Evolutionary conservation across 2,113 vertebrate species (phyloP).

Genomic region (Tapirus terrestris): DNA sequence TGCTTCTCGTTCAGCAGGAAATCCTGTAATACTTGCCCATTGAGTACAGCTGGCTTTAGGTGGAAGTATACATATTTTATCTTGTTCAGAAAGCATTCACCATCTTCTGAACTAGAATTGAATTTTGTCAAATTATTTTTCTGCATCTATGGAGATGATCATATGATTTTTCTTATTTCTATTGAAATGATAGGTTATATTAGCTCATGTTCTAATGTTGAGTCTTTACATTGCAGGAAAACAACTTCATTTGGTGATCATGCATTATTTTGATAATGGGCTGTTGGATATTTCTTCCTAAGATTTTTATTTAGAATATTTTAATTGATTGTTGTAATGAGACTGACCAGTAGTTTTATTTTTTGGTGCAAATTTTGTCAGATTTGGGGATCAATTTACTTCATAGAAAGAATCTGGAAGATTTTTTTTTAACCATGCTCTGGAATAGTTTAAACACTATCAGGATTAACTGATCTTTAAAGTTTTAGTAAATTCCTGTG

Average conservation of each 20-base stretch:
- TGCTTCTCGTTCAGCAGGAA: neutral
- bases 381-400: neutral
- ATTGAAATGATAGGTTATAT: neutral
- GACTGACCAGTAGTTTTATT: neutral
- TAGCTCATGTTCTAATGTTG: neutral
- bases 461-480: constrained; percentile 5
- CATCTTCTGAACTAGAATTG: neutral
- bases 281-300: neutral
- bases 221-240: neutral
- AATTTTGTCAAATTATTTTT: constrained; percentile 25
- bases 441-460: neutral
- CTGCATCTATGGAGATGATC: neutral
- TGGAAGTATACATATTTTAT: neutral
- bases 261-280: neutral
- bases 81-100: neutral
- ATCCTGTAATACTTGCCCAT: neutral
- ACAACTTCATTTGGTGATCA: neutral
- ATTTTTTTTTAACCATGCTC: neutral
- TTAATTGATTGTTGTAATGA: neutral
- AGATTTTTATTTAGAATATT: constrained; percentile 11
- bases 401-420: neutral
- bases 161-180: neutral
- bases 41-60: neutral
- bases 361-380: neutral
- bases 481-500: neutral